Conservation (phyloP, 2,888 invertebrate genomes). For the Macrophya annulata region DNA sequence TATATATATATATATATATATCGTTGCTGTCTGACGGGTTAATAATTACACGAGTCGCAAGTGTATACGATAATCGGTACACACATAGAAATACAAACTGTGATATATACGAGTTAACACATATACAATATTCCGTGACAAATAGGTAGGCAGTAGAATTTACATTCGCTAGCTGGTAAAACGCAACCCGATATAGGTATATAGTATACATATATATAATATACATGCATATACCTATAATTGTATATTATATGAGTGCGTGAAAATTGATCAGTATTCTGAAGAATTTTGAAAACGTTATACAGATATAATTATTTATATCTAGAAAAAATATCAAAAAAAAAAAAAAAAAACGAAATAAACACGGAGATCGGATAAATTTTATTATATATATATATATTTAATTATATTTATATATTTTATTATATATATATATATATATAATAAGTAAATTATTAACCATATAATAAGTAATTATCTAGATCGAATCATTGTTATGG, state of each 20-base stretch:
- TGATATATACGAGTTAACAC: neutral
- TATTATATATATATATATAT: neutral
- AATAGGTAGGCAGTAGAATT: slow-evolving; percentile 29
- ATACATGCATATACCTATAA: neutral
- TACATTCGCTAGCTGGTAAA: slow-evolving; percentile 46
- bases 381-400: neutral
- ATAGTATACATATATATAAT: too few relatives aligned
- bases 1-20: neutral
- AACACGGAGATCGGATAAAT: neutral
- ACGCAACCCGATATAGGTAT: slow-evolving; percentile 5
- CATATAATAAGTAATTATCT: slow-evolving; percentile 1
- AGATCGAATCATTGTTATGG: neutral
- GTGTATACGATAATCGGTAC: neutral
- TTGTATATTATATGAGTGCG: neutral
- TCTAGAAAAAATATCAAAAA: too few relatives aligned
- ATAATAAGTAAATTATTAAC: slow-evolving; percentile 1
- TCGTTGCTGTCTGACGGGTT: slow-evolving; percentile 1
- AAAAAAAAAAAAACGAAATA: neutral
- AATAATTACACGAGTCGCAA: neutral
- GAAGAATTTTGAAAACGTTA: slow-evolving; percentile 4
- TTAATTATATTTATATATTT: neutral
- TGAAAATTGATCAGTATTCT: neutral
- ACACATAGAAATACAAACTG: neutral
- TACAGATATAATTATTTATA: neutral
- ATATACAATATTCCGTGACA: slow-evolving; percentile 20